Evolutionary conservation across 2,797 vertebrate species (phyloP), one percentile per base, ranked within the genome.

Genomic region (Scolopax rusticola): DNA sequence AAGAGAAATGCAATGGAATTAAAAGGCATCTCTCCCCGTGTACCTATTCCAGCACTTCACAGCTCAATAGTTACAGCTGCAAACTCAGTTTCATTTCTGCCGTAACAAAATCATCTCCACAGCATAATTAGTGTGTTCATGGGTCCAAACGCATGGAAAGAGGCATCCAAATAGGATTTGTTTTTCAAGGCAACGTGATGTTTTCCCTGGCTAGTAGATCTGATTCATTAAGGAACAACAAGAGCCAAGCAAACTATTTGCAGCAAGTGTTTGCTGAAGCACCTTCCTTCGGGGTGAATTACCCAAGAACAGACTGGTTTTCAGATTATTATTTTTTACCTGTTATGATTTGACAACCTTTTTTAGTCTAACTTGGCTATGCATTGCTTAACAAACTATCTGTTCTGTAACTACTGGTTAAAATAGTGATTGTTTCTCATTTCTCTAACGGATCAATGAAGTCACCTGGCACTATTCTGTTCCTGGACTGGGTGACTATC

Each of bases 61-160:
- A 75, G 73, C 36, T 88, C 32, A n/a, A 8, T 53, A 59, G 65
- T 36, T 95, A 71, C 11, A 90, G 79, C 83, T 93, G 91, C 84
- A 92, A 93, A 90, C 41, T 92, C 38, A 1, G 41, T 90, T 76
- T 87, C 83, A 33, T 79, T 90, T 74, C 84, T 84, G 79, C 84
- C 12, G 2, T 45, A 95, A 96, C 65, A 84, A 97, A 94, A 89
- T 69, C 90, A 95, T 90, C 96, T 95, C 71, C 93, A 54, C 70
- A 83, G 87, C 84, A 33, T 71, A 95, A 93, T 94, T 68, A 92
- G 95, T 25, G 28, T 33, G 87, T 59, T 97, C 80, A 2, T 40
- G 82, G 81, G 68, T 75, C 84, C 91, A 87, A 89, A 84, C 40
- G 38, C 79, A 74, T 5, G 60, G 91, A 50, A 96, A 87, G 77